A percentile compares a stretch with the other conserved stretches of the same genome.
These are phyloP conservation scores for Erpornis zantholeuca DNA, from an alignment of 2,113 vertebrate genomes.

Conservation along the genomic window DNA sequence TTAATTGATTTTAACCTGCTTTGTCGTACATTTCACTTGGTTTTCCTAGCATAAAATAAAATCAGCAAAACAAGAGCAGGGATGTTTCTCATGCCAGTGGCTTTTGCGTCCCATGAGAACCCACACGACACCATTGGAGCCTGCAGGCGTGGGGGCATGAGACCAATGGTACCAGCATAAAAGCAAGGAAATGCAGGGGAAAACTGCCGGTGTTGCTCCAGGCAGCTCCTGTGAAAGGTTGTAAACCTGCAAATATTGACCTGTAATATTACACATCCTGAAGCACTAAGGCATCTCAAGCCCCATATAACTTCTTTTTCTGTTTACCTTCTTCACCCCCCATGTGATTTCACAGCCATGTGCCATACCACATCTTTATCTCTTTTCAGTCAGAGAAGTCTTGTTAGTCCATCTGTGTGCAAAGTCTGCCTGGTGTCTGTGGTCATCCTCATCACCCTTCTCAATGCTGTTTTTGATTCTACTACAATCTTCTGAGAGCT, in stretches of 20 bases:
- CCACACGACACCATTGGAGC: rapidly evolving
- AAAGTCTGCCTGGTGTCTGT: neutral
- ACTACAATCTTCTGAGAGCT: neutral
- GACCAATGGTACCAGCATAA: neutral
- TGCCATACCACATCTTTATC: neutral
- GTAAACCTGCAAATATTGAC: neutral
- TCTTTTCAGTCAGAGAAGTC: neutral
- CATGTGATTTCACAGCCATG: neutral
- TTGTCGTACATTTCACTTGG: neutral
- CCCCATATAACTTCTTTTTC: neutral
- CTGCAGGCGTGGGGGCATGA: neutral
- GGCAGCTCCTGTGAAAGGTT: neutral
- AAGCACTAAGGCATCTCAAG: neutral
- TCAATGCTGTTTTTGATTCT: neutral
- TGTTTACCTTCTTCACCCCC: neutral
- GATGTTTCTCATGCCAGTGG: neutral
- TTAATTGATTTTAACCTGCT: neutral
- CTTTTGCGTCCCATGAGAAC: neutral
- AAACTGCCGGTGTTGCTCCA: neutral
- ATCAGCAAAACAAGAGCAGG: neutral
- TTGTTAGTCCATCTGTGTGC: neutral
- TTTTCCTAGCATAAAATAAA: neutral
- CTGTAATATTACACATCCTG: neutral
- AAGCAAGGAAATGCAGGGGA: neutral
- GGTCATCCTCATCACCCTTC: neutral